Evolutionary conservation across 2,797 vertebrate species (phyloP), one percentile per base, ranked within the genome.

Genomic region (Psittacula echo): DNA sequence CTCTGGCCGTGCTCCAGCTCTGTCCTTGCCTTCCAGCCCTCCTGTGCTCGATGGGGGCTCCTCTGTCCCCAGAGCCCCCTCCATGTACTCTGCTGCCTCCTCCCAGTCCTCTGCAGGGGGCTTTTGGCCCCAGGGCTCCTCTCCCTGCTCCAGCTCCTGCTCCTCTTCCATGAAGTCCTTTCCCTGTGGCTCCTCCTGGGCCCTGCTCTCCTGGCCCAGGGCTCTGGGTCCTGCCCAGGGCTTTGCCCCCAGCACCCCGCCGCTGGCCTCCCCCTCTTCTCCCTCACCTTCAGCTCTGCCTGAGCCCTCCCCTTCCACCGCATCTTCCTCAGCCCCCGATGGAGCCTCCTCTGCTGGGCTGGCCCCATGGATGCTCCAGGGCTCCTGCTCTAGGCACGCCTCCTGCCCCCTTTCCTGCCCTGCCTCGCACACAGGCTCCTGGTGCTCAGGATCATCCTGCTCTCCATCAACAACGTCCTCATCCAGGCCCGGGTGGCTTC

Each of bases 381-480:
- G 15, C 8, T 83, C 26, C 14, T 50, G 73, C 39, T 79, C 64
- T 2, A 5, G 26, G 5, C 12, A 26, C 6, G 2, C 8, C 71
- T 91, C 70, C 70, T 78, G 68, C 2, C 1, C 37, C 3, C 34
- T 60, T 32, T 75, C 70, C 58, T 78, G 7, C 12, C 39, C 79
- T 1, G 0, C 9, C 74, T 76, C 44, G 0, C n/a, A 39, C 14
- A 4, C 0, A 0, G 22, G 24, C 11, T 85, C 37, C 61, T 0
- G 29, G 18, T 44, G 77, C 80, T 88, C 89, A 17, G 10, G 8
- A 8, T 23, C 45, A n/a, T 85, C 75, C 47, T 66, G 62, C 48
- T 86, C 92, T 51, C 29, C 37, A 15, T 32, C 74, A 32, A 10
- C 48, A 20, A 81, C 45, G 2, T 86, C 80, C 26, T 87, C 51